Base-by-base conservation (phyloP, 2,888 invertebrate species). In the Pristionchus arcanus region DNA sequence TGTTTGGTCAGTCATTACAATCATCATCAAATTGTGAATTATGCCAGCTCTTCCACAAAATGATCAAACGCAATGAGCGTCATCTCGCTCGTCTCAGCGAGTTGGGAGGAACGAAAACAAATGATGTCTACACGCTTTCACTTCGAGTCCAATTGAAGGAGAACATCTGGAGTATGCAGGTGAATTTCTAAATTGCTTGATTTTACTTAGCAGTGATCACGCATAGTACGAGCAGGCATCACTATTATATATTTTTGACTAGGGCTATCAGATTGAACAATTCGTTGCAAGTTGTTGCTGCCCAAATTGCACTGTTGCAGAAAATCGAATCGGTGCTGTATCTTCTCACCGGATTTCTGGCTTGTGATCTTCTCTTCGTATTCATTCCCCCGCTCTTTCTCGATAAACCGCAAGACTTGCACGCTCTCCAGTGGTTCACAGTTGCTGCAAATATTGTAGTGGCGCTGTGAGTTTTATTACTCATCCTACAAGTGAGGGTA, bases 141-240 rank as follows among this genome's bases (percentile, higher is more conserved):
- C 16, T 71, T 16, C 71, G 71, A 66, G 66, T 66, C n/a, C 66
- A 66, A 28, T 28, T 66, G n/a, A 66, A 66, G 66, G 66, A 66
- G 21, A 71, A 71, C 71, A 71, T 71, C 71, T 71, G 71, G 71
- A 71, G 34, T n/a, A 71, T 71, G 71, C 71, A 71, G 71, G 71
- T 71, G 71, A 2, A 34, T 34, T 71, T 4, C 3, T 13, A 2
- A 34, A 66, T 25, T 28, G 31, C 1, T 28, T 34, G 71, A 34
- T 15, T 71, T 19, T 11, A 11, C 3, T 34, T 34, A n/a, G 34
- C 4, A 71, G 34, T 71, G n/a, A n/a, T 71, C 34, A 71, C 16
- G 28, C 28, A 34, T 34, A n/a, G n/a, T 16, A 34, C 71, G 34
- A 34, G 1, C 2, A 71, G 71, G 71, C 9, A 19, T 55, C 55